phyloP scores from a whole-genome alignment of 2,797 vertebrate species.

The Darevskia mixta region DNA sequence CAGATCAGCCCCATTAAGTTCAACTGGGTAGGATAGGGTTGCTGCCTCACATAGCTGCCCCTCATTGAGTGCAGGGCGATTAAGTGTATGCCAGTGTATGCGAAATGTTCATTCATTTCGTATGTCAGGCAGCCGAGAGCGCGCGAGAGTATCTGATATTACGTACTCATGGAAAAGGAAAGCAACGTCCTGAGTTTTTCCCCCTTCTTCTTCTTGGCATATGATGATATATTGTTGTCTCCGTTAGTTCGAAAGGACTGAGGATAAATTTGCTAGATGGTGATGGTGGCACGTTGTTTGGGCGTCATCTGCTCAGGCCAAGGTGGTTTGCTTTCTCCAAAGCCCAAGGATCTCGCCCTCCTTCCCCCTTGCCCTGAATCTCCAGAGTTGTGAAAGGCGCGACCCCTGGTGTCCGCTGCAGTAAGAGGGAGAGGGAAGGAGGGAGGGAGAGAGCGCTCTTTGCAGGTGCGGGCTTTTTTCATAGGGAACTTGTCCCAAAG shows the following conservation, averaged over 20 bases:
- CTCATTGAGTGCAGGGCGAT: background rate
- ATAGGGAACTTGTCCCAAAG: background rate
- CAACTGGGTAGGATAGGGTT: background rate
- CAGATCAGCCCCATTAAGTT: background rate
- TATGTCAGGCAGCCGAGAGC: background rate
- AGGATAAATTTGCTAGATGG: background rate
- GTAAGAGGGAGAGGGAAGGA: constrained; percentile 16
- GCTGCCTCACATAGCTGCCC: background rate
- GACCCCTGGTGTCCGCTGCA: constrained; percentile 78
- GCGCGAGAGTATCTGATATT: too few species aligned
- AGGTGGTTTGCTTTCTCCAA: background rate
- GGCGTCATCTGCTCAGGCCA: background rate
- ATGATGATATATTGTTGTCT: background rate
- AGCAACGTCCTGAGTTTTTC: background rate
- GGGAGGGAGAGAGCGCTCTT: background rate
- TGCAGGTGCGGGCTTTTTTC: constrained; percentile 67
- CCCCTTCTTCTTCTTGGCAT: background rate
- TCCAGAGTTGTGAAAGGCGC: constrained; percentile 63
- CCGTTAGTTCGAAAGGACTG: background rate
- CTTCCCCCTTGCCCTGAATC: background rate
- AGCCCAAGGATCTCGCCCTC: background rate
- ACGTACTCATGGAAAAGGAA: too few species aligned
- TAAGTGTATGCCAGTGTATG: background rate
- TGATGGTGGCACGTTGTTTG: background rate
- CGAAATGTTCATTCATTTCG: background rate